phyloP scores from a whole-genome alignment of 2,113 vertebrate species.

The Alouatta palliata region DNA sequence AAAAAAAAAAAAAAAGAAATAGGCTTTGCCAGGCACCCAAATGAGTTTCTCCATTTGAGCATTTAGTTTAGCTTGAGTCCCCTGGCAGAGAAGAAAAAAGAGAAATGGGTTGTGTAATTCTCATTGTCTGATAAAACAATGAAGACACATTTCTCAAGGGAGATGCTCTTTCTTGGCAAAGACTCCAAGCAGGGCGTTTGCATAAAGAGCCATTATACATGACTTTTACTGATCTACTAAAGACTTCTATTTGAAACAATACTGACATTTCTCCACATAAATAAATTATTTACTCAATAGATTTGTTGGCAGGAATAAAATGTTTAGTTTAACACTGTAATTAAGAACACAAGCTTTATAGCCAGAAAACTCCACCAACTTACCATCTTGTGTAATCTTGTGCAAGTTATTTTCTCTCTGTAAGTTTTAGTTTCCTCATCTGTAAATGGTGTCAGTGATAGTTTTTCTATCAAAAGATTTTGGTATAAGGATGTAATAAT shows the following conservation, averaged over 20 bases:
- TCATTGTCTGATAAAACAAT: conserved; percentile 28
- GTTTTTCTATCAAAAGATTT: background rate
- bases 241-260: conserved; percentile 1
- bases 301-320: background rate
- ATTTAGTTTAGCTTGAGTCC: conserved; percentile 29
- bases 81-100: conserved; percentile 16
- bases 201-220: background rate
- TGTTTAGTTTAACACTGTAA: background rate
- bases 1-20: background rate
- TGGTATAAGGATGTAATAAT: background rate
- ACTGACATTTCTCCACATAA: background rate
- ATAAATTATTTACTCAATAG: background rate
- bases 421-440: background rate
- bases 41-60: background rate
- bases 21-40: background rate
- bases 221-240: background rate
- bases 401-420: background rate
- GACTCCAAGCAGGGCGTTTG: background rate
- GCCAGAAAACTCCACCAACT: background rate
- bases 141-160: background rate
- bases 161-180: background rate
- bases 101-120: background rate
- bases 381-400: background rate
- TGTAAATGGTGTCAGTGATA: background rate
- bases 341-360: background rate